Evolutionary conservation across 2,113 vertebrate species (phyloP).

Genomic region (Nesogale talazaci): DNA sequence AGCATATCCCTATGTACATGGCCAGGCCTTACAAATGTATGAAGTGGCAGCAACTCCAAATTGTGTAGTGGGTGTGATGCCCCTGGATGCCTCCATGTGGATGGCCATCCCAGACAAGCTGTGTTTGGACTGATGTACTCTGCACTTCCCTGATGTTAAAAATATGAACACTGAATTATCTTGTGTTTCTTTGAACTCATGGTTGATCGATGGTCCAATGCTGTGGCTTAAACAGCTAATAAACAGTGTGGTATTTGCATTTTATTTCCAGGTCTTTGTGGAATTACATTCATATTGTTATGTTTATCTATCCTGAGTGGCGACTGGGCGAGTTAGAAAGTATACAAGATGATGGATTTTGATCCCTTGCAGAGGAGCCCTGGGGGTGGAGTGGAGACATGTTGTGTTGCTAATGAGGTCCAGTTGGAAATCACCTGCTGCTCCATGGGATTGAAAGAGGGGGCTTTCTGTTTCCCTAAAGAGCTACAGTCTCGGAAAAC

Average conservation of each 20-base stretch:
- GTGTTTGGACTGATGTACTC: constrained; percentile 15
- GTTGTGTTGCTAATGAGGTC: too few species aligned
- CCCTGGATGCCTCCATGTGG: constrained; percentile 4
- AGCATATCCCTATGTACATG: neutral
- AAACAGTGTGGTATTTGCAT: neutral
- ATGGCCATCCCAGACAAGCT: neutral
- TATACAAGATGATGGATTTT: constrained; percentile 28
- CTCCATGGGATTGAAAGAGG: too few species aligned
- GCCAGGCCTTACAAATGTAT: constrained; percentile 8
- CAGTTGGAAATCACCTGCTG: too few species aligned
- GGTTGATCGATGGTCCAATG: neutral
- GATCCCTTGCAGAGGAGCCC: neutral
- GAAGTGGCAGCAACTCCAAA: constrained; percentile 5
- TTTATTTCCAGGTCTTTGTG: constrained; percentile 25
- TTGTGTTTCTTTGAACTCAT: constrained; percentile 55
- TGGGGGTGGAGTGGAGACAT: too few species aligned
- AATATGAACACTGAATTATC: constrained; percentile 29
- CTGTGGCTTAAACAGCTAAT: neutral
- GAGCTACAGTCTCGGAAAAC: too few species aligned
- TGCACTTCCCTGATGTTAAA: constrained; percentile 22
- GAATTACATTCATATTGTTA: neutral
- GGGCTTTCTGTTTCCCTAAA: too few species aligned
- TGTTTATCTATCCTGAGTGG: constrained; percentile 3
- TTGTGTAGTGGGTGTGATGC: constrained; percentile 1
- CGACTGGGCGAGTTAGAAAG: neutral